Evolutionary conservation across 2,113 vertebrate genomes (phyloP).

Genomic region (Gymnogyps californianus): DNA sequence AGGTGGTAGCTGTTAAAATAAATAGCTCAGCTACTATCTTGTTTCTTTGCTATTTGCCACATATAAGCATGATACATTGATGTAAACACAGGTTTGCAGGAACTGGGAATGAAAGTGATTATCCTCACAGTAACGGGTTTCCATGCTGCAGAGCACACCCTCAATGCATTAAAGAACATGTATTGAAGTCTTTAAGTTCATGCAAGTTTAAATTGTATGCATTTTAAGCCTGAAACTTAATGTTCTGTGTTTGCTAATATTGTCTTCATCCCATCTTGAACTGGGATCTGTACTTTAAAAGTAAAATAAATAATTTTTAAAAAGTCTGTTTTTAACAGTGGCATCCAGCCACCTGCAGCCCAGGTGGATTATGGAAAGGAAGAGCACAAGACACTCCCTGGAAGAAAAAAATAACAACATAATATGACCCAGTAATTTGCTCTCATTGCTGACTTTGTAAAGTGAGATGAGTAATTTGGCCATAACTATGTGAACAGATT

Average conservation of each 20-base stretch:
- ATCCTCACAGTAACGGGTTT: background rate
- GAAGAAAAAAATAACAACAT: background rate
- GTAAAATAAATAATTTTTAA: background rate
- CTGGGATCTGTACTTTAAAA: background rate
- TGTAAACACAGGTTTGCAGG: background rate
- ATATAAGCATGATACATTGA: background rate
- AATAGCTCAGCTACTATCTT: background rate
- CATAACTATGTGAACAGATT: background rate
- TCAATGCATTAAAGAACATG: background rate
- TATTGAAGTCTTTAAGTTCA: background rate
- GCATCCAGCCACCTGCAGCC: background rate
- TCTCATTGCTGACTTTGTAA: background rate
- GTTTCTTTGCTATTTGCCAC: background rate
- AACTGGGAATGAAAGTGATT: background rate
- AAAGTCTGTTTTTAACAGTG: background rate
- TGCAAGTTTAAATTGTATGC: background rate
- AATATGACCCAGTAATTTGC: background rate
- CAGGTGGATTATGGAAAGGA: background rate
- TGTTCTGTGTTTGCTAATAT: background rate
- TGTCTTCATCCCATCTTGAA: background rate
- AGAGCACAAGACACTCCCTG: background rate
- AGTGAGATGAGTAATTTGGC: background rate
- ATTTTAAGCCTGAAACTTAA: background rate
- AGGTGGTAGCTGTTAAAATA: background rate
- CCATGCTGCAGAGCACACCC: background rate